Evolutionary conservation across 2,888 invertebrate species (phyloP).

Genomic region (Emmelina monodactyla): DNA sequence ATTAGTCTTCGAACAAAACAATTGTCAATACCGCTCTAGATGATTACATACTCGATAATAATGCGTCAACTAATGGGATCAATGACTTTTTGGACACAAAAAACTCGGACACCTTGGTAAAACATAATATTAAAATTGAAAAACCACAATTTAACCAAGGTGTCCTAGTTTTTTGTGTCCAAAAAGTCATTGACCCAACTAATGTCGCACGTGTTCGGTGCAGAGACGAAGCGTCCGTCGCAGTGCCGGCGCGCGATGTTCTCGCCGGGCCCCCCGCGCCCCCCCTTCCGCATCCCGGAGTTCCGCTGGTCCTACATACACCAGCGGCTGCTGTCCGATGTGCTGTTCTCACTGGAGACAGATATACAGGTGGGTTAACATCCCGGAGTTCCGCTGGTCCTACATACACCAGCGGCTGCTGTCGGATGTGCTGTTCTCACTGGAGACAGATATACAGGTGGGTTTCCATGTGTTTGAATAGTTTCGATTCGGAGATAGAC

Average conservation of each 20-base stretch:
- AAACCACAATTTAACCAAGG: no score
- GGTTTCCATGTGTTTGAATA: no score
- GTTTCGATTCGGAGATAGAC: slow-evolving; percentile 1
- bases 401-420: slow-evolving; percentile 96
- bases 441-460: slow-evolving; percentile 97
- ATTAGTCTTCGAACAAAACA: no score
- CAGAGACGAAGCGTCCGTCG: slow-evolving; percentile 65
- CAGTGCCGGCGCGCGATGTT: slow-evolving; percentile 88
- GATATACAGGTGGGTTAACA: slow-evolving; percentile 88
- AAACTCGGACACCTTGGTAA: no score
- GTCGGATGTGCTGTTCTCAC: slow-evolving; percentile 93
- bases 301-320: slow-evolving; percentile 99
- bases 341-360: slow-evolving; percentile 95
- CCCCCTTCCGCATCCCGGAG: slow-evolving; percentile 98
- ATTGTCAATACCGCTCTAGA: no score
- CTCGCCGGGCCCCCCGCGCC: slow-evolving; percentile 90
- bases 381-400: slow-evolving; percentile 99
- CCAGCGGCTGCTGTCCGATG: slow-evolving; percentile 93
- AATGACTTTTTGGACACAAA: no score
- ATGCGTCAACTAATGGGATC: no score
- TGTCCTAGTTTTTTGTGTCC: no score
- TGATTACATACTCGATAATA: no score
- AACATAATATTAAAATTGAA: no score
- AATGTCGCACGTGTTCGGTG: no score
- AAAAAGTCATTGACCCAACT: no score